Evolutionary conservation across 2,797 vertebrate species (phyloP), one percentile per base, ranked within the genome.

Genomic region (Clarias pachynema): DNA sequence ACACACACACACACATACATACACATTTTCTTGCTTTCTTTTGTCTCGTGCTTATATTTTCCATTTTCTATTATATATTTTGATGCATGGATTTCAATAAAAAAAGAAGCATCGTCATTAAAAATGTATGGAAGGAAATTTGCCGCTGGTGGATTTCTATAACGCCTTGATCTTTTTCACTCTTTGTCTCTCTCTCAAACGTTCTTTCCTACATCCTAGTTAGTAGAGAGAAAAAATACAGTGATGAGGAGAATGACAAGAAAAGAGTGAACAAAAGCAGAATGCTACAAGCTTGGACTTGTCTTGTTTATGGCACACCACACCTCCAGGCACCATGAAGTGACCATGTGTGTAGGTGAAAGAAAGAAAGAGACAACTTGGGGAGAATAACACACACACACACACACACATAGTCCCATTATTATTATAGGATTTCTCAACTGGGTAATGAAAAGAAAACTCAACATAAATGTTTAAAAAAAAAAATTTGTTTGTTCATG

Each of bases 71-170:
- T 91, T 93, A 91, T 91, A 89, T 86, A 92, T 90, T 87, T 85
- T 94, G 93, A 95, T 96, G 91, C 95, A 96, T 95, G 93, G 92
- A 92, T 96, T 89, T 97, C 97, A 97, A 97, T 97, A 96, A 96
- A 90, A 95, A 93, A 92, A 91, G 78, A 44, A 85, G 92, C 96
- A 96, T 95, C 94, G 95, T 94, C 93, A 94, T 95, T 95, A 95
- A 93, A 94, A 95, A 96, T 97, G 96, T 91, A 95, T 93, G 93
- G 94, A 88, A 94, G 84, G 88, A 96, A 96, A 95, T 95, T 92
- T 94, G 92, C 91, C 88, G 90, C 94, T 94, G 91, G 92, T 92
- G 90, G 87, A 79, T 70, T 63, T 79, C 83, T 24, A 37, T n/a
- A 44, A 59, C n/a, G 14, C 40, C 37, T 82, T 70, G 22, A 62